Base-by-base conservation (phyloP, 2,888 invertebrate species). In the Mechanitis mazaeus region DNA sequence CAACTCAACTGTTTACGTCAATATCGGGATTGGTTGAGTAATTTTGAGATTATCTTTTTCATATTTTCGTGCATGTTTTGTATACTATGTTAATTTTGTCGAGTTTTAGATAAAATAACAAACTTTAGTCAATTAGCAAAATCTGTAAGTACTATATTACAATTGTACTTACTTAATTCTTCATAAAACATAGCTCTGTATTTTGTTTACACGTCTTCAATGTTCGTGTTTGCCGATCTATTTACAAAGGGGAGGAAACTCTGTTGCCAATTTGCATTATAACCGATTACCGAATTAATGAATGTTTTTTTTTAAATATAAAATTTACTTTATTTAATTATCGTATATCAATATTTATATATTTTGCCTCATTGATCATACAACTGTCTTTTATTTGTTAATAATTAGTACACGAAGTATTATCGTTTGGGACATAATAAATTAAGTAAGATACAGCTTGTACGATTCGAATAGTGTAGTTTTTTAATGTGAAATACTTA, bases 201-300 rank as follows among this genome's bases (percentile, higher is more conserved):
- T 70, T 77, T 87, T 89, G 89, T 89, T 89, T 89, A 89, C 88
- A 88, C 89, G 89, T 89, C 84, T 83, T 77, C 79, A 76, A 63
- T 75, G 73, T 76, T 73, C 74, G 75, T 77, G 73, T 78, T 76
- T 73, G 72, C 72, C 73, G 74, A 77, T 79, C 73, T 84, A 83
- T 85, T 82, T 87, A 85, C 83, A 84, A 88, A 87, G 87, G 88
- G 88, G 89, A 81, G 89, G 85, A 86, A 84, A 79, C 79, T 20
- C 20, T 69, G 60, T 64, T 56, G 59, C 60, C 55, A 66, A 64
- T 62, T 64, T 58, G 5, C 33, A 56, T 38, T 60, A 61, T 28
- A 63, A 33, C 58, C 20, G 20, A 20, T 46, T 38, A 28, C 50
- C 20, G 33, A 50, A 50, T 28, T 20, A 31, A 53, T 20, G 20